phyloP scores from a whole-genome alignment of 2,888 invertebrate species.

The Meteorus cinctellus region DNA sequence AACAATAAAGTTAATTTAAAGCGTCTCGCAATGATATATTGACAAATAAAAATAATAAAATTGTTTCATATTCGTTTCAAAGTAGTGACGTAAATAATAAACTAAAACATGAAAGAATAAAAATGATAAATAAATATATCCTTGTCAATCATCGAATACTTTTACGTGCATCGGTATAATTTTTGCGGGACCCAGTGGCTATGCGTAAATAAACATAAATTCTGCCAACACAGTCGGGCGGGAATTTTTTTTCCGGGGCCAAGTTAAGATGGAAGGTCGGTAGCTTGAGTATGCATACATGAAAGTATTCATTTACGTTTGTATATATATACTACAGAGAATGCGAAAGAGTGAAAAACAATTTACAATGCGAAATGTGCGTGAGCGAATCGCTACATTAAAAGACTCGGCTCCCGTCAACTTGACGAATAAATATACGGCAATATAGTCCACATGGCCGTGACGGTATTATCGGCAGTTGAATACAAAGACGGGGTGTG shows the following conservation, averaged over 20 bases:
- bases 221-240: too few species aligned
- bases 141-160: constrained; percentile 6
- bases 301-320: neutral
- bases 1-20: constrained; percentile 4
- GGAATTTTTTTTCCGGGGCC: neutral
- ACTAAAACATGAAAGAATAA: neutral
- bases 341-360: neutral
- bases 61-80: constrained; percentile 3
- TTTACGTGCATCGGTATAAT: neutral
- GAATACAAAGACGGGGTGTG: neutral
- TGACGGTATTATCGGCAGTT: constrained; percentile 6
- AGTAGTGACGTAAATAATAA: constrained; percentile 9
- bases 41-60: neutral
- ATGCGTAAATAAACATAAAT: neutral
- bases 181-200: neutral
- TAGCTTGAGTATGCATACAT: neutral
- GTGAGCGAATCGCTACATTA: neutral
- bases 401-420: neutral
- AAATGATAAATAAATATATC: neutral
- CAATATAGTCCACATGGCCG: neutral
- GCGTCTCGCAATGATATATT: neutral
- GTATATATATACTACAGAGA: neutral
- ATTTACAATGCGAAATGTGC: neutral
- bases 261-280: neutral
- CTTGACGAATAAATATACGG: neutral